Percentiles rank a stretch among this genome's conserved stretches.
These are phyloP conservation scores for Loripinus fragilis DNA, from an alignment of 2,888 invertebrate genomes.

Conservation along the genomic window DNA sequence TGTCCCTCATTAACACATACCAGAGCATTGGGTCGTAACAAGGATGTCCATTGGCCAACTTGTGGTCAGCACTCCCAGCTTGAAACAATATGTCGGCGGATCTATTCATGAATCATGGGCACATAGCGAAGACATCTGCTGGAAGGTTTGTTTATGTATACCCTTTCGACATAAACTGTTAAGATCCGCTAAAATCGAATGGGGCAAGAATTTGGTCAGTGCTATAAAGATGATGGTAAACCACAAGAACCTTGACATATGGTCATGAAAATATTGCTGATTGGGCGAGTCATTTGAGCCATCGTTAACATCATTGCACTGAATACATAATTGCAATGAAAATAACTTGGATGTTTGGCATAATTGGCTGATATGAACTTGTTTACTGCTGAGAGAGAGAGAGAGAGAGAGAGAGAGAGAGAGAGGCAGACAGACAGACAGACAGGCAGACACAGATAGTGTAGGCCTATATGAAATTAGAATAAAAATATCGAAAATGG, in stretches of 20 bases:
- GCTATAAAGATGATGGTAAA: not conserved
- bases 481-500: too few species aligned
- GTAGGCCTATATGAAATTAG: too few species aligned
- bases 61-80: constrained; percentile 14
- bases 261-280: not conserved
- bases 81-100: not conserved
- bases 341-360: not conserved
- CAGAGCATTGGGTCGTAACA: constrained; percentile 7
- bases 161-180: too few species aligned
- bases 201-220: not conserved
- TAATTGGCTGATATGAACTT: too few species aligned
- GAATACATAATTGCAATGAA: constrained; percentile 7
- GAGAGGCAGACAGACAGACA: too few species aligned
- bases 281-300: not conserved
- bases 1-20: constrained; percentile 1
- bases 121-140: too few species aligned
- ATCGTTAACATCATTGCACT: not conserved
- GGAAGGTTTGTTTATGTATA: too few species aligned
- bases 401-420: too few species aligned
- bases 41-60: constrained; percentile 1
- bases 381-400: too few species aligned
- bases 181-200: too few species aligned
- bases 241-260: constrained; percentile 8
- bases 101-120: not conserved
- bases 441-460: too few species aligned